Percentiles rank a stretch among this genome's conserved stretches.
Evolutionary conservation across 2,113 vertebrate genomes (phyloP).

Genomic region (Guaruba guarouba): DNA sequence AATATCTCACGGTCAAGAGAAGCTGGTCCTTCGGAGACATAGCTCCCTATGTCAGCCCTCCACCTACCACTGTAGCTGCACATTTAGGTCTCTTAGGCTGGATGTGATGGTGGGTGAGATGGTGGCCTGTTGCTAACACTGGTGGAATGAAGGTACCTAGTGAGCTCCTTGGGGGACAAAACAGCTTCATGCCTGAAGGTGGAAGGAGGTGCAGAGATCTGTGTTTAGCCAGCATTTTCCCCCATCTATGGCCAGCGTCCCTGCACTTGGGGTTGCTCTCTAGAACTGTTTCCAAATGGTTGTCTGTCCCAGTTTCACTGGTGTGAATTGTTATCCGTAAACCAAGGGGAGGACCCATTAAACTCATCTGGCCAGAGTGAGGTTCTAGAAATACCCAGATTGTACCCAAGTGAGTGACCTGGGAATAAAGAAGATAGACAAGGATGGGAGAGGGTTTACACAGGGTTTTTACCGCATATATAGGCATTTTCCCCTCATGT

Average conservation of each 20-base stretch:
- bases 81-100: background rate
- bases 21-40: background rate
- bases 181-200: background rate
- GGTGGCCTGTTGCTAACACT: background rate
- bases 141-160: background rate
- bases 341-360: fast-evolving
- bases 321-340: background rate
- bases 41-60: background rate
- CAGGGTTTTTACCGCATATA: background rate
- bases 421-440: background rate
- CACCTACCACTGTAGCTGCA: background rate
- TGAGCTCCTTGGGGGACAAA: background rate
- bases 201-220: background rate
- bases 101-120: background rate
- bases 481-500: background rate
- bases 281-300: background rate
- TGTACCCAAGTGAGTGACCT: background rate
- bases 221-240: background rate
- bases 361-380: background rate
- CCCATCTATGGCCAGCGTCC: background rate
- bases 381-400: background rate
- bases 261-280: background rate
- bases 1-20: background rate
- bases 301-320: background rate
- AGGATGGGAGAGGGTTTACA: background rate